Percentiles rank a stretch among this genome's conserved stretches.
phyloP scores from a whole-genome alignment of 2,888 invertebrate genomes.

The Vesta saturnalis region DNA sequence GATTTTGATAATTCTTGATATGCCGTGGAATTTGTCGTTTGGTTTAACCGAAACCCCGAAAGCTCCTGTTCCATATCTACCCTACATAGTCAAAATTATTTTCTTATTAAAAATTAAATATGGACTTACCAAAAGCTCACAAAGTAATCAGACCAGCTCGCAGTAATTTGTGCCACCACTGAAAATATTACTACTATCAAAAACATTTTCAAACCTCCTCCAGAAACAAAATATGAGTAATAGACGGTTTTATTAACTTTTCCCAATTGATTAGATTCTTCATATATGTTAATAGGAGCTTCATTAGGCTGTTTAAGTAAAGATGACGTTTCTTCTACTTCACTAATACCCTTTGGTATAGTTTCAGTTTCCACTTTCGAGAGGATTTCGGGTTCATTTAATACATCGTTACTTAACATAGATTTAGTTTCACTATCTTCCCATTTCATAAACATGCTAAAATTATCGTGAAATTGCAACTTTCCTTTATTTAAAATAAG shows the following conservation, averaged over 20 bases:
- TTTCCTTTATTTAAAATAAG: constrained; percentile 66
- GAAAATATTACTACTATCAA: constrained; percentile 40
- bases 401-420: constrained; percentile 49
- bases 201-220: constrained; percentile 46
- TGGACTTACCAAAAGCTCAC: constrained; percentile 38
- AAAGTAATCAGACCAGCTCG: constrained; percentile 46
- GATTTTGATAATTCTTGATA: constrained; percentile 23
- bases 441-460: constrained; percentile 49
- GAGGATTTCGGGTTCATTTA: neutral
- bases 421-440: constrained; percentile 11
- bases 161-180: constrained; percentile 42
- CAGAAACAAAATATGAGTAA: constrained; percentile 45
- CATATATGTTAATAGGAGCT: constrained; percentile 39
- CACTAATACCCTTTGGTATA: neutral
- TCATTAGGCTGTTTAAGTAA: neutral
- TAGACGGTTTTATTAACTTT: constrained; percentile 46
- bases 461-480: constrained; percentile 71
- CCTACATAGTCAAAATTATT: constrained; percentile 30
- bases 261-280: constrained; percentile 46
- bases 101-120: neutral
- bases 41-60: constrained; percentile 29
- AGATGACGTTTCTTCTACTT: neutral
- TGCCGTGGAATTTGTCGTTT: constrained; percentile 31
- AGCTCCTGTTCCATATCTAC: constrained; percentile 41
- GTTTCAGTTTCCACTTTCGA: neutral